These are phyloP conservation scores for Leptinotarsa haldemani DNA, from an alignment of 2,888 invertebrate genomes.

Conservation along the genomic window DNA sequence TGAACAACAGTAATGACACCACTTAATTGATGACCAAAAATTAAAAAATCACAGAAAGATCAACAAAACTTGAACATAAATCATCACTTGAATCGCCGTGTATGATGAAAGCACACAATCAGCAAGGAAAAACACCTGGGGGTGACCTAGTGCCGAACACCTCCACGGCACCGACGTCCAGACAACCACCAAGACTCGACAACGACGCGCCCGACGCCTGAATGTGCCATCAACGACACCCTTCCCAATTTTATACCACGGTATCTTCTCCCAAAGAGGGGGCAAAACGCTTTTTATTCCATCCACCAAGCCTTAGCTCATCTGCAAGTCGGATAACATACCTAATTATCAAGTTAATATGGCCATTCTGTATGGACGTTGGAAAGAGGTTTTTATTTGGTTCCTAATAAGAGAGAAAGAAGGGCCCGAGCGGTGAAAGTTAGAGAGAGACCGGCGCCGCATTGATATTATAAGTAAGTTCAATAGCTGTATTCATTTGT, in stretches of 20 bases:
- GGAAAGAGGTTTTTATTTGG: slow-evolving; percentile 68
- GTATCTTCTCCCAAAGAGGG: slow-evolving; percentile 67
- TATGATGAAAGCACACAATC: neutral
- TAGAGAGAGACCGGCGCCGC: slow-evolving; percentile 64
- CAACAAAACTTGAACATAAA: neutral
- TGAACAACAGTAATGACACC: neutral
- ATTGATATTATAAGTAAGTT: slow-evolving; percentile 80
- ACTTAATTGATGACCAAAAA: neutral
- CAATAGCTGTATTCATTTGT: slow-evolving; percentile 80
- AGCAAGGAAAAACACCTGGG: slow-evolving; percentile 37
- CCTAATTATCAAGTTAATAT: slow-evolving; percentile 93
- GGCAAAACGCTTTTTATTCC: slow-evolving; percentile 79
- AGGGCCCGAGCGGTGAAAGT: slow-evolving; percentile 46
- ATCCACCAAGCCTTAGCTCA: slow-evolving; percentile 79
- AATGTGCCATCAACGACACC: slow-evolving; percentile 67
- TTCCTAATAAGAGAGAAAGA: slow-evolving; percentile 65
- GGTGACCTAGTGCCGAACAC: slow-evolving; percentile 52
- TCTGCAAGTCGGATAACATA: slow-evolving; percentile 91
- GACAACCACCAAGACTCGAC: slow-evolving; percentile 50
- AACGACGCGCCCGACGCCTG: slow-evolving; percentile 64
- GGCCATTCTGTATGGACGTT: slow-evolving; percentile 78
- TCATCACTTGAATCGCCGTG: neutral
- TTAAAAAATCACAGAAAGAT: neutral
- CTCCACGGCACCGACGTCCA: slow-evolving; percentile 51
- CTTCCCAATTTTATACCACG: slow-evolving; percentile 67